Percentiles rank a stretch among this genome's conserved stretches.
These are phyloP conservation scores for Schlechtendalia chinensis DNA, from an alignment of 1,140 invertebrate species.

Conservation along the genomic window DNA sequence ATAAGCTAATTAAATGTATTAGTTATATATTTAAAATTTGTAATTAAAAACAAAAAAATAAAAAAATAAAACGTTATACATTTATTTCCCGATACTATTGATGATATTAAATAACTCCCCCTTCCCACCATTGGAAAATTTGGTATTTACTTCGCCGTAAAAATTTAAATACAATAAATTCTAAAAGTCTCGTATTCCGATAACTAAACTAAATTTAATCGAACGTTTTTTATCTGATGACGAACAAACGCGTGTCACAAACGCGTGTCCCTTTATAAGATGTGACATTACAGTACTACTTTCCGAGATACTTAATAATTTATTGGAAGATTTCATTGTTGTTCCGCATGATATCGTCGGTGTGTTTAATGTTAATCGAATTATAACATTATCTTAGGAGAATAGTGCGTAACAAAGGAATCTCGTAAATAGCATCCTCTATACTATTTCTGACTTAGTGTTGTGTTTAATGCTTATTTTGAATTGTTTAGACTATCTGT, in stretches of 20 bases:
- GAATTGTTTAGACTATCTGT: neutral
- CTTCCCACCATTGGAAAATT: too few species aligned
- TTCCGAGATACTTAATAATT: neutral
- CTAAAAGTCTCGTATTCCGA: neutral
- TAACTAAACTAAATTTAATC: too few species aligned
- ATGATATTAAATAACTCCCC: too few species aligned
- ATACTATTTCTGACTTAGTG: neutral
- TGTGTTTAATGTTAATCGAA: neutral
- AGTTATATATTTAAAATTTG: too few species aligned
- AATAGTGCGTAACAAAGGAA: neutral
- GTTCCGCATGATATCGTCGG: neutral
- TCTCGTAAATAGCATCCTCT: neutral
- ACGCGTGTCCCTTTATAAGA: too few species aligned
- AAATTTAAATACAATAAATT: neutral
- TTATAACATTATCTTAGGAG: neutral
- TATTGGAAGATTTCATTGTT: neutral
- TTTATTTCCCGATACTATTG: neutral
- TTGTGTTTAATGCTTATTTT: neutral
- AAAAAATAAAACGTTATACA: neutral
- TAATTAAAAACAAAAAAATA: too few species aligned
- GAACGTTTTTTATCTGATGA: too few species aligned
- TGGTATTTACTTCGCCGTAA: too few species aligned
- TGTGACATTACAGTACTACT: neutral
- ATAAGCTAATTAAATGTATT: too few species aligned
- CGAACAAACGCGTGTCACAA: too few species aligned